These are phyloP conservation scores for Nothura maculosa DNA, from an alignment of 2,797 vertebrate species.

Conservation along the genomic window DNA sequence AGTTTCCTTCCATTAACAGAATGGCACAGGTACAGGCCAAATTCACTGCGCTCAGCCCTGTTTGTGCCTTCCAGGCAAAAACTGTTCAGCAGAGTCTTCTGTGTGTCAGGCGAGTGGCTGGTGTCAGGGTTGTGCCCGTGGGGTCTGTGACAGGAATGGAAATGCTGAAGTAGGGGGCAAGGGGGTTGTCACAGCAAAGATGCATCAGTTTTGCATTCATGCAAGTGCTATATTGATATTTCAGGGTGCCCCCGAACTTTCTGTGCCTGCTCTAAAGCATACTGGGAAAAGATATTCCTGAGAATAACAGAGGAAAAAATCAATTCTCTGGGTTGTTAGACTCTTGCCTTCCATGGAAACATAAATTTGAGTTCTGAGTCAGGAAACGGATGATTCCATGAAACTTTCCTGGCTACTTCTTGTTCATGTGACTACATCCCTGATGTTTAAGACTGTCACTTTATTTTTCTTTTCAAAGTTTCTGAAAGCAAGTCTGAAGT, in stretches of 20 bases:
- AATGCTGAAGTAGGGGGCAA: not conserved
- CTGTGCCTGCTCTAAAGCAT: not conserved
- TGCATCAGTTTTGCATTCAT: accelerated
- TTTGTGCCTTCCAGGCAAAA: not conserved
- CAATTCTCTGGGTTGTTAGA: not conserved
- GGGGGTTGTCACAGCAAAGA: not conserved
- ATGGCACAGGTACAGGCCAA: not conserved
- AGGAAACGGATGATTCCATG: not conserved
- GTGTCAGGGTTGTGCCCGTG: not conserved
- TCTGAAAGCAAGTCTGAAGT: constrained; percentile 8
- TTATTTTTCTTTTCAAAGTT: not conserved
- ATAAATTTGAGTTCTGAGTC: not conserved
- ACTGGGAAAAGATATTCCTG: not conserved
- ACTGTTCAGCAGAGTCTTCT: not conserved
- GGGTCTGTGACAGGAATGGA: not conserved
- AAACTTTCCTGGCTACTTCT: not conserved
- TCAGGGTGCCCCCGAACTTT: not conserved
- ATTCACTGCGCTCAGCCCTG: not conserved
- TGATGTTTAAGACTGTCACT: not conserved
- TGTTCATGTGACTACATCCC: not conserved
- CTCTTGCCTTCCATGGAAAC: not conserved
- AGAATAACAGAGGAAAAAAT: not conserved
- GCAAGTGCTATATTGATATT: not conserved
- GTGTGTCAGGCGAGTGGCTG: not conserved
- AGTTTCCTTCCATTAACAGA: not conserved